Conservation (phyloP, 2,888 invertebrate genomes). For the Cheiracanthium punctorium region DNA sequence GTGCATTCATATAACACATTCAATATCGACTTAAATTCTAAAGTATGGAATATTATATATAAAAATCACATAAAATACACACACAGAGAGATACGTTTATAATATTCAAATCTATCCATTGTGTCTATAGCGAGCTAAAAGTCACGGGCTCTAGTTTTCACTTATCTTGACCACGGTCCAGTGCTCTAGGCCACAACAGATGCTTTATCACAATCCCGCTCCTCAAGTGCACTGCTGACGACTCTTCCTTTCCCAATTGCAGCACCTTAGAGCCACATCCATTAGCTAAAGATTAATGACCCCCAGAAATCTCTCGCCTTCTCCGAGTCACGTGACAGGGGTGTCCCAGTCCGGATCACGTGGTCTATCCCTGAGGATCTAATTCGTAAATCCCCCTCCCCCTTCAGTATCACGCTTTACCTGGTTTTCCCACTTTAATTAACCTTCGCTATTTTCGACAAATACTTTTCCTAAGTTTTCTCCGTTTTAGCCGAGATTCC, state of each 20-base stretch:
- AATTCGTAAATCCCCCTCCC: slow-evolving; percentile 52
- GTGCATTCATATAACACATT: too few relatives aligned
- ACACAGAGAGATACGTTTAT: too few relatives aligned
- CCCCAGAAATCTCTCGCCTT: slow-evolving; percentile 48
- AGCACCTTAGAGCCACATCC: slow-evolving; percentile 52
- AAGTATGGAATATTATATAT: too few relatives aligned
- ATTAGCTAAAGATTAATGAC: slow-evolving; percentile 67
- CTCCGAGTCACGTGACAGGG: slow-evolving; percentile 56
- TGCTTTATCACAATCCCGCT: slow-evolving; percentile 65
- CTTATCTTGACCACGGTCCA: slow-evolving; percentile 69
- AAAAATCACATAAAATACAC: too few relatives aligned
- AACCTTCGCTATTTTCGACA: slow-evolving; percentile 62
- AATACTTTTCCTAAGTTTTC: slow-evolving; percentile 65
- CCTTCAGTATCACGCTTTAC: slow-evolving; percentile 63
- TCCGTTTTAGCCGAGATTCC: slow-evolving; percentile 32
- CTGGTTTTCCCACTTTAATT: slow-evolving; percentile 68
- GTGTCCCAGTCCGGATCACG: slow-evolving; percentile 67
- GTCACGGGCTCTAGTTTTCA: slow-evolving; percentile 66
- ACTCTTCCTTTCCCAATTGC: slow-evolving; percentile 26
- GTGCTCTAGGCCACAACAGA: slow-evolving; percentile 62
- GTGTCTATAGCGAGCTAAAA: slow-evolving; percentile 39
- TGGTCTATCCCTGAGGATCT: slow-evolving; percentile 62
- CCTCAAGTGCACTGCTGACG: slow-evolving; percentile 42
- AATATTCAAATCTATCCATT: slow-evolving; percentile 53
- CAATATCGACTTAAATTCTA: too few relatives aligned